A percentile compares a stretch with the other conserved stretches of the same genome.
Evolutionary conservation across 1,140 invertebrate species (phyloP).

Genomic region (Zaprionus nigranus): DNA sequence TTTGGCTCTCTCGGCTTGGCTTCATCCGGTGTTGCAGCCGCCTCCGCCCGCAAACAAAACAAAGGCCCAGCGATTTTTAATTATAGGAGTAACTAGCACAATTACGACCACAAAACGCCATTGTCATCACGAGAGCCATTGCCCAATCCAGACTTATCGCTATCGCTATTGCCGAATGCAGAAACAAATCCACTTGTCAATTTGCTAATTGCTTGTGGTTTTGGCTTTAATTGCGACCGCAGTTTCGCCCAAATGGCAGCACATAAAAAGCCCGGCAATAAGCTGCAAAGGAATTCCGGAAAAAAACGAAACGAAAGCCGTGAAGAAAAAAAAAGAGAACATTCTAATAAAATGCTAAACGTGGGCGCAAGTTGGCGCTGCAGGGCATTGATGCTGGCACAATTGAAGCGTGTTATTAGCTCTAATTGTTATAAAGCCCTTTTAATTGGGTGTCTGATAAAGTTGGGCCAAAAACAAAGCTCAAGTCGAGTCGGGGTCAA

Average conservation of each 20-base stretch:
- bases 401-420: constrained; percentile 83
- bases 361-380: constrained; percentile 38
- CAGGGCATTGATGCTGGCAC: constrained; percentile 52
- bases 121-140: constrained; percentile 21
- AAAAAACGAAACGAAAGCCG: constrained; percentile 41
- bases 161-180: constrained; percentile 42
- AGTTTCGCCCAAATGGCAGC: constrained; percentile 52
- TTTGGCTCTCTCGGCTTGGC: constrained; percentile 27
- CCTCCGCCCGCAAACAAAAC: constrained; percentile 39
- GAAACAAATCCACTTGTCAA: constrained; percentile 80
- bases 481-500: constrained; percentile 32
- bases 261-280: constrained; percentile 51
- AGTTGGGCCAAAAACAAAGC: constrained; percentile 66
- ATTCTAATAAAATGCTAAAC: constrained; percentile 35
- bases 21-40: neutral
- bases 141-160: constrained; percentile 30
- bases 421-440: constrained; percentile 82
- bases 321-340: constrained; percentile 21
- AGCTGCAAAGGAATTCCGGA: constrained; percentile 39
- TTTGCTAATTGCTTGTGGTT: constrained; percentile 79
- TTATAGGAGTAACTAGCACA: constrained; percentile 63
- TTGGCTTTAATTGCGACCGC: constrained; percentile 73
- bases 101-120: constrained; percentile 19
- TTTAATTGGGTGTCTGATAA: constrained; percentile 83
- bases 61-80: constrained; percentile 69